Percentiles rank a stretch among this genome's conserved stretches.
These are phyloP conservation scores for Tanytarsus gracilentus DNA, from an alignment of 2,888 invertebrate genomes.

Conservation along the genomic window DNA sequence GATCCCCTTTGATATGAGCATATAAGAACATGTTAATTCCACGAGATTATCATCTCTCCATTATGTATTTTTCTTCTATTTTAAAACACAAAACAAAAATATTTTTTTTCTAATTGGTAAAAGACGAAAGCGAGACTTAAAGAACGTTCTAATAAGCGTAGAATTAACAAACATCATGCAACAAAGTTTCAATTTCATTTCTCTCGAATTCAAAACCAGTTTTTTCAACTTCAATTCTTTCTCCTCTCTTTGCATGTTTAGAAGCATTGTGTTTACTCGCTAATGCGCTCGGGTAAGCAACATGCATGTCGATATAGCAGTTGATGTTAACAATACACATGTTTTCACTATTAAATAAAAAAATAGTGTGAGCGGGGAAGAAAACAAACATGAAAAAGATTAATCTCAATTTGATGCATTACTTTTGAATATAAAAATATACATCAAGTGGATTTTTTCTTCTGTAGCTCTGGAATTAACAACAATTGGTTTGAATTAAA, in stretches of 20 bases:
- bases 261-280: too few relatives aligned
- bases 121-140: neutral
- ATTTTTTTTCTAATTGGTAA: neutral
- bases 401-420: conserved; percentile 10
- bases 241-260: too few relatives aligned
- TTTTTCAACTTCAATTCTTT: neutral
- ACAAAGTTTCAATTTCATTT: conserved; percentile 11
- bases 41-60: neutral
- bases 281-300: too few relatives aligned
- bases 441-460: conserved; percentile 8
- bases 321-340: neutral
- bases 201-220: neutral
- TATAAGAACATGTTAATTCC: conserved; percentile 11
- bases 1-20: neutral
- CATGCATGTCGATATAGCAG: conserved; percentile 1
- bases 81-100: neutral
- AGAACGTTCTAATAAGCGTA: neutral
- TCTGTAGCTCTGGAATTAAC: neutral
- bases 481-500: conserved; percentile 1
- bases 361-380: too few relatives aligned
- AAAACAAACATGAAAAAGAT: neutral
- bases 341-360: too few relatives aligned
- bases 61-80: neutral
- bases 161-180: conserved; percentile 3
- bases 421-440: neutral